Base-by-base conservation (phyloP, 53 echinoderm and acorn worm genomes). In the Temnopleurus reevesii region DNA sequence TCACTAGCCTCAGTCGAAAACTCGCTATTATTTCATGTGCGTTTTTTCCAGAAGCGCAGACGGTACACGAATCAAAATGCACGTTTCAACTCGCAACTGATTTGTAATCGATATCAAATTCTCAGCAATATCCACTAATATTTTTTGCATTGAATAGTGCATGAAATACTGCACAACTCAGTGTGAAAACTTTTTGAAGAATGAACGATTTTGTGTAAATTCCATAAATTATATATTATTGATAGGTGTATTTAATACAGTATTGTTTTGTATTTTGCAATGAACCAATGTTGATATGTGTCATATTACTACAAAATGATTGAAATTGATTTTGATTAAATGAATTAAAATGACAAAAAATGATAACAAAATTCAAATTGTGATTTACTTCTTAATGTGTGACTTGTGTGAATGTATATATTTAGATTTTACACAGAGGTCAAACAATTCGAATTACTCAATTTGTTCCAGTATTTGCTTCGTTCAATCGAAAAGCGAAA, bases 251-350 rank as follows among this genome's bases (percentile, higher is more conserved):
- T 87, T 87, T 66, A 66, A 87, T 87, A 87, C 71, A 66, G 88
- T 87, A 87, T 87, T 87, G 71, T 66, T n/a, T 87, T 87, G 76
- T 87, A 53, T 53, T 56, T 85, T 65, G 71, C 88, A 87, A 65
- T 87, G 65, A 87, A 64, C 36, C 76, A 49, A 19, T 66, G 88
- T 87, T 66, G 65, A 49, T 24, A 31, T 46, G 35, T 87, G 53
- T 87, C 21, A 66, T 66, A 31, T 66, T 49, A 53, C 87, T 65
- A 85, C 9, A 28, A 64, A 87, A 64, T 87, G 71, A 87, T 87
- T 66, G 71, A 87, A 87, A 19, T 66, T 26, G 27, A 87, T 53
- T 44, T 49, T 46, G 65, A 87, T 66, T 85, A 59, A 65, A 87
- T 66, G 66, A 87, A 87, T 86, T 59, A 55, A 86, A 83, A 38